phyloP scores from a whole-genome alignment of 1,140 invertebrate species.

The Scaptomyza pallida region DNA sequence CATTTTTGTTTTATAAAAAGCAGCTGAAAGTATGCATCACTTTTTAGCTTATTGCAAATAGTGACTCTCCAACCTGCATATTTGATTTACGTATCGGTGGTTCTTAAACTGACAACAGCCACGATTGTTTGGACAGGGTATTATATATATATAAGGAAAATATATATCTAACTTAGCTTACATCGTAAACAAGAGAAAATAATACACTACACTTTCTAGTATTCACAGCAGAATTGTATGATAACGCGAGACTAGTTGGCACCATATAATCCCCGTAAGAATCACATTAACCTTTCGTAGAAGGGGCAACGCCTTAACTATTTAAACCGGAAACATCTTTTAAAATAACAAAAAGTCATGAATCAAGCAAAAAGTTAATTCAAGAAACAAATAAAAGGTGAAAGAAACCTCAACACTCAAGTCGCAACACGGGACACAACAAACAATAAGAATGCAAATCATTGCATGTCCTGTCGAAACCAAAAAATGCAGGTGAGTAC shows the following conservation, averaged over 20 bases:
- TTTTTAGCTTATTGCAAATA: background rate
- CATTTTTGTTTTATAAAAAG: background rate
- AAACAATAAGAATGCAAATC: conserved; percentile 73
- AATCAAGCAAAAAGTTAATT: conserved; percentile 80
- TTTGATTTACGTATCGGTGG: background rate
- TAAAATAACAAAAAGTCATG: conserved; percentile 76
- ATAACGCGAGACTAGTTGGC: conserved; percentile 16
- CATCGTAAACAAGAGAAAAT: no score
- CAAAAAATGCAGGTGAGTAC: conserved; percentile 33
- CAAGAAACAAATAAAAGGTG: conserved; percentile 49
- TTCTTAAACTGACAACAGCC: background rate
- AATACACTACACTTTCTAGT: no score
- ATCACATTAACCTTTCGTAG: conserved; percentile 27
- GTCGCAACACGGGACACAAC: conserved; percentile 41
- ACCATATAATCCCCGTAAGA: background rate
- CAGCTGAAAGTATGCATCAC: conserved; percentile 41
- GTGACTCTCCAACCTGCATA: conserved; percentile 7
- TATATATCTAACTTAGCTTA: no score
- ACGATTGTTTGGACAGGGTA: no score
- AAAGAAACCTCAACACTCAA: conserved; percentile 28
- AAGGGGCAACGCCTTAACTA: background rate
- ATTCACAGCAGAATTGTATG: background rate
- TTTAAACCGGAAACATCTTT: conserved; percentile 57
- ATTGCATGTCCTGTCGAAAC: conserved; percentile 53
- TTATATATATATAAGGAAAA: no score